Conservation (phyloP, 2,113 vertebrate species). For the Leucoraja erinaceus region DNA sequence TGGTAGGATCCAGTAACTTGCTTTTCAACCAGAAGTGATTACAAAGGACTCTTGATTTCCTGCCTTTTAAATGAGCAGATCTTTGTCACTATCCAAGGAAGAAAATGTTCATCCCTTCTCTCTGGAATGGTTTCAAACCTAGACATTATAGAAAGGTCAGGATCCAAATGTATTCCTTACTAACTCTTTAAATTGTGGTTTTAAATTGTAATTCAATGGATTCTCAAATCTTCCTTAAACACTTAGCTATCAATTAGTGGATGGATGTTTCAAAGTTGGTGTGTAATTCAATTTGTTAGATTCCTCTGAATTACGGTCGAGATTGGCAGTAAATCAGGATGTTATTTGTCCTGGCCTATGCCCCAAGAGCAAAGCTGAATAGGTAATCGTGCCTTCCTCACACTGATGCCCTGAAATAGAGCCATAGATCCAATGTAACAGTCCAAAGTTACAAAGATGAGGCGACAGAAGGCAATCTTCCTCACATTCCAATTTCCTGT, state of each 20-base stretch:
- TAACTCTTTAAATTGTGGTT: not conserved
- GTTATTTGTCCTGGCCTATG: not conserved
- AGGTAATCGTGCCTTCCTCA: not conserved
- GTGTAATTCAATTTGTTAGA: not conserved
- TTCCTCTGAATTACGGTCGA: not conserved
- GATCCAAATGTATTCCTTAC: not conserved
- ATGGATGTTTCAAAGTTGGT: not conserved
- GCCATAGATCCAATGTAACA: not conserved
- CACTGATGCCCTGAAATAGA: not conserved
- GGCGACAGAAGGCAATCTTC: not conserved
- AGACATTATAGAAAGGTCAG: not conserved
- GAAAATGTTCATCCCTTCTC: not conserved
- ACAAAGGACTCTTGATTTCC: not conserved
- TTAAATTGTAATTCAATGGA: not conserved
- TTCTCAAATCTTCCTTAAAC: not conserved
- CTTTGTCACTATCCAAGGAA: not conserved
- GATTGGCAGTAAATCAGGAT: not conserved
- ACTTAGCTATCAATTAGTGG: not conserved
- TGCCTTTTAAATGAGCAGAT: not conserved
- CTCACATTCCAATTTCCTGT: not conserved
- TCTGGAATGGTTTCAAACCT: no score
- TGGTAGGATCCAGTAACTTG: not conserved
- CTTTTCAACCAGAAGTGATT: not conserved
- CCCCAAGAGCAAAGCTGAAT: not conserved
- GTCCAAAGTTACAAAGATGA: not conserved